phyloP scores from a whole-genome alignment of 2,797 vertebrate species.

The Dendrocincla fuliginosa region DNA sequence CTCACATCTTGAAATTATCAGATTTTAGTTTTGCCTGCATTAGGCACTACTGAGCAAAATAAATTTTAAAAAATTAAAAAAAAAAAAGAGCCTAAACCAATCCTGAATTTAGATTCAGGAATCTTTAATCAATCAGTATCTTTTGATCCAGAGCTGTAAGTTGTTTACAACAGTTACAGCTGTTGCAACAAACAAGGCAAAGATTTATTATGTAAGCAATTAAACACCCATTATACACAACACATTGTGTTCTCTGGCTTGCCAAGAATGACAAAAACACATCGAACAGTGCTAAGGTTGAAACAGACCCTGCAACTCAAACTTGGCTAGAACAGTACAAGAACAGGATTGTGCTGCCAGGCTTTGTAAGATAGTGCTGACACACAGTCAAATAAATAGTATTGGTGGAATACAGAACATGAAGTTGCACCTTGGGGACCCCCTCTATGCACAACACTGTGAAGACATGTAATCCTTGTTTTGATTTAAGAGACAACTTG shows the following conservation, averaged over 20 bases:
- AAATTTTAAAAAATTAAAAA: background rate
- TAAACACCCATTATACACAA: background rate
- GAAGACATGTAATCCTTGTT: background rate
- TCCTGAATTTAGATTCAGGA: background rate
- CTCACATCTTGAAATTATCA: background rate
- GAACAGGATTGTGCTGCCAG: background rate
- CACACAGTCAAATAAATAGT: background rate
- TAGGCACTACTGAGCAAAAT: background rate
- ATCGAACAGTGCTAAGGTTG: background rate
- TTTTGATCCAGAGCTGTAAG: background rate
- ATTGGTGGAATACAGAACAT: background rate
- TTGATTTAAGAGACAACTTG: conserved; percentile 13
- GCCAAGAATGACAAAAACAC: background rate
- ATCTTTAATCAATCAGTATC: background rate
- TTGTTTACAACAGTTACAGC: conserved; percentile 1
- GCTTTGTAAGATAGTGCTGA: background rate
- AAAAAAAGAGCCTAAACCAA: background rate
- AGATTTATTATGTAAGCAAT: conserved; percentile 43
- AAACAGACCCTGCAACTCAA: background rate
- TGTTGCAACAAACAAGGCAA: conserved; percentile 24
- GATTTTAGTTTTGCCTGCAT: background rate
- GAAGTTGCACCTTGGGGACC: background rate
- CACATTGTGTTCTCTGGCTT: background rate
- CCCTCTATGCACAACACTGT: background rate
- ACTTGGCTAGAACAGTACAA: background rate